Percentiles rank a stretch among this genome's conserved stretches.
Conservation (phyloP, 2,113 vertebrate species). For the Oncorhynchus clarkii region DNA sequence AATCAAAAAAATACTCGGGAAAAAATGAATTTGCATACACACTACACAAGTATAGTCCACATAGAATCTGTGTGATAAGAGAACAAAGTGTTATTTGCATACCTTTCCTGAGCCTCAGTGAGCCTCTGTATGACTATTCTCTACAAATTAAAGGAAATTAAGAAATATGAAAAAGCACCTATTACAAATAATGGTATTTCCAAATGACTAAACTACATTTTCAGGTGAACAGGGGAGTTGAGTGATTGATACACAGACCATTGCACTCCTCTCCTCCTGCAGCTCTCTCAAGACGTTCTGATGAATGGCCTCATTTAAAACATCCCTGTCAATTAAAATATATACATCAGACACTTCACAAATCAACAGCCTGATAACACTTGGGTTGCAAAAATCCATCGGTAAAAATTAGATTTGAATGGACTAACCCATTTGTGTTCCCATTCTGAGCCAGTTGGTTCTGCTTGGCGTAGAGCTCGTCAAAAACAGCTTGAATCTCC, state of each 20-base stretch:
- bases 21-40: neutral
- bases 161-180: neutral
- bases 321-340: constrained; percentile 53
- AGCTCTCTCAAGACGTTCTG: constrained; percentile 71
- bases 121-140: constrained; percentile 73
- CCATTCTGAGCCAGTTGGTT: constrained; percentile 42
- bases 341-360: neutral
- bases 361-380: neutral
- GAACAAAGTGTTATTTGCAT: constrained; percentile 12
- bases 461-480: constrained; percentile 81
- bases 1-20: neutral
- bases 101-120: constrained; percentile 79
- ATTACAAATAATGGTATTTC: neutral
- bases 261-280: constrained; percentile 76
- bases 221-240: neutral
- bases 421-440: constrained; percentile 51
- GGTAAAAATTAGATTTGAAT: neutral
- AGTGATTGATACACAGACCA: constrained; percentile 64
- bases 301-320: constrained; percentile 57
- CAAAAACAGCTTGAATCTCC: constrained; percentile 81
- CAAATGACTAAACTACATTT: too few species aligned
- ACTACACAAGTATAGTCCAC: neutral
- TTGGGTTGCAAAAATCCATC: neutral
- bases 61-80: neutral
- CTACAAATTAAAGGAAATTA: constrained; percentile 38